Percentiles rank a stretch among this genome's conserved stretches.
These are phyloP conservation scores for Magallana nippona DNA, from an alignment of 2,888 invertebrate species.

Conservation along the genomic window DNA sequence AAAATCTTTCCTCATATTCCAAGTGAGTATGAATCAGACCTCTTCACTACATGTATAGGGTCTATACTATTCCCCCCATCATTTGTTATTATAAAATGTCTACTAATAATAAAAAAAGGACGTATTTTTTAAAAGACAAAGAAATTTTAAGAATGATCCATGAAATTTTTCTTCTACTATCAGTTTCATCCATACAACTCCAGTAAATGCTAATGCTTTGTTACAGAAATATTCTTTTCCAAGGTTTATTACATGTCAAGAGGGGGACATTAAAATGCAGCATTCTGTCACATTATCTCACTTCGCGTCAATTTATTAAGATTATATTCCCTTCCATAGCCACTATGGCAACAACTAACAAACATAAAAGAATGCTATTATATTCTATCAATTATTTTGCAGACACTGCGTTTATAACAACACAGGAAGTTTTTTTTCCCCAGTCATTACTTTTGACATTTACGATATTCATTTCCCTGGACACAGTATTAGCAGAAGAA, in stretches of 20 bases:
- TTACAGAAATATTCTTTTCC: slow-evolving; percentile 1
- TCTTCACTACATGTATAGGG: too few relatives aligned
- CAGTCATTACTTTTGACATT: slow-evolving; percentile 22
- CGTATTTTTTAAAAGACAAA: neutral
- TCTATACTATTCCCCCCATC: too few relatives aligned
- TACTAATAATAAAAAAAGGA: too few relatives aligned
- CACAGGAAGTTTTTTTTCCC: neutral
- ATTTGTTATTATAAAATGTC: too few relatives aligned
- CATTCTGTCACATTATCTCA: slow-evolving; percentile 5
- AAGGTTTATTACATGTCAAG: neutral
- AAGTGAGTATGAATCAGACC: too few relatives aligned
- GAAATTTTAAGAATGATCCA: neutral
- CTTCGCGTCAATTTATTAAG: slow-evolving; percentile 19
- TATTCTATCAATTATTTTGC: slow-evolving; percentile 9
- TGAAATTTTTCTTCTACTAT: neutral
- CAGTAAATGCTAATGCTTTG: neutral
- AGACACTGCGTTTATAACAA: neutral
- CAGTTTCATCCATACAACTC: neutral
- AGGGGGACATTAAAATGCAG: neutral
- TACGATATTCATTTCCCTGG: neutral
- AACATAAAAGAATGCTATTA: slow-evolving; percentile 21
- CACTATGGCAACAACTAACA: slow-evolving; percentile 15
- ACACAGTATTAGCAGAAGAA: neutral
- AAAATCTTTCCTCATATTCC: too few relatives aligned
- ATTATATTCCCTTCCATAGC: neutral